Conservation (phyloP, 2,797 vertebrate species). For the Lepilemur septentrionalis region DNA sequence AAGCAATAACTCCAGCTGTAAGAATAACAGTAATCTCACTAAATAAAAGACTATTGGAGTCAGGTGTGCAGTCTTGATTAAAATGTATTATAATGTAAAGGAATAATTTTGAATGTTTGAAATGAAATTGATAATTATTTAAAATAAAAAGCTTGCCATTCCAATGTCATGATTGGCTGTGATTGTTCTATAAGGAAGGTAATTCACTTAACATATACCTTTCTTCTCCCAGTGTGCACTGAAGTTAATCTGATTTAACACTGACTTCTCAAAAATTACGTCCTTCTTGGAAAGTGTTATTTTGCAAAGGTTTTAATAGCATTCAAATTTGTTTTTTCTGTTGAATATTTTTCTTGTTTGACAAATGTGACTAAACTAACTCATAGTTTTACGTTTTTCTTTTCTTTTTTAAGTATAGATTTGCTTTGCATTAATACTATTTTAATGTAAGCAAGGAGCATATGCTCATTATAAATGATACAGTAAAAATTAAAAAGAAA, state of each 20-base stretch:
- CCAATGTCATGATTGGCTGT: neutral
- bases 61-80: neutral
- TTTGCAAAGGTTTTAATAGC: neutral
- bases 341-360: neutral
- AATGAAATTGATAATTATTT: neutral
- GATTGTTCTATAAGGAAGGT: accelerated
- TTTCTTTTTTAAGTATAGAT: neutral
- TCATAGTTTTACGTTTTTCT: neutral
- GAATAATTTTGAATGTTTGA: neutral
- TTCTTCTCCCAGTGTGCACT: neutral
- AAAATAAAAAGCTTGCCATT: neutral
- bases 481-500: neutral
- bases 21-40: neutral
- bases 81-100: neutral
- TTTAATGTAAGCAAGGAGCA: neutral
- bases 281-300: neutral
- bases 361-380: neutral
- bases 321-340: neutral
- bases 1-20: neutral
- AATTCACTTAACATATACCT: neutral
- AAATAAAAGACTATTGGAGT: neutral
- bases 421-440: neutral
- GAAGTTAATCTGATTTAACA: neutral
- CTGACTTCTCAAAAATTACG: neutral
- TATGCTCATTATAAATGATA: neutral